Base-by-base conservation (phyloP, 92 coral and sea anemone genomes). In the Umimayanthus kanabou region DNA sequence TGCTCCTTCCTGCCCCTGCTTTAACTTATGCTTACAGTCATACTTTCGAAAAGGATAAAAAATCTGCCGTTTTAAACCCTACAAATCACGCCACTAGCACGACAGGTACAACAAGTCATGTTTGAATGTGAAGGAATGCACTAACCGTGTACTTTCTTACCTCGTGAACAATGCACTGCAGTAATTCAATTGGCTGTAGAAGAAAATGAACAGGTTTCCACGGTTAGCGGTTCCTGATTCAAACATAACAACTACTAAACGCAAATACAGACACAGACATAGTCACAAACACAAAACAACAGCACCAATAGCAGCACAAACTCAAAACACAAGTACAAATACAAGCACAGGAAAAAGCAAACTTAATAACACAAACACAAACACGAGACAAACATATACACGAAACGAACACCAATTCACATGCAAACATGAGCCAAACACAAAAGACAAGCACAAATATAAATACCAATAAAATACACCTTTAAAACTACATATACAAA, bases 131-230 rank as follows among this genome's bases (percentile, higher is more conserved):
- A 53, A 53, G 58, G 58, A 13, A 3, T 53, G 14, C 14, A 16
- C 18, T 15, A 53, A 9, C 58, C 9, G 11, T 47, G 53, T 10
- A 53, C 58, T 57, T 79, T 45, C 93, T 45, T 70, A 96, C 99
- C 98, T 97, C 99, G 79, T 97, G 98, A 5, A 97, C 99, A 78
- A 97, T 97, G 64, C 99, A 97, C 88, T 97, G 99, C 80, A 97
- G 93, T 77, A 97, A 88, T 73, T 96, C 98, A 45, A 97, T 97
- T 14, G 99, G 99, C 99, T 97, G 50, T 40, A 73, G 66, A 79
- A 58, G 80, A 80, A 80, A 79, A 49, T 9, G 45, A 85, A 0
- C 69, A 45, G 50, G 53, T 43, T 37, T 61, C 40, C 16, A 72
- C 64, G 79, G 9, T 33, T 39, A 37, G 50, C 16, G 47, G 45